Evolutionary conservation across 1,140 invertebrate genomes (phyloP).

Genomic region (Scaptomyza montana): DNA sequence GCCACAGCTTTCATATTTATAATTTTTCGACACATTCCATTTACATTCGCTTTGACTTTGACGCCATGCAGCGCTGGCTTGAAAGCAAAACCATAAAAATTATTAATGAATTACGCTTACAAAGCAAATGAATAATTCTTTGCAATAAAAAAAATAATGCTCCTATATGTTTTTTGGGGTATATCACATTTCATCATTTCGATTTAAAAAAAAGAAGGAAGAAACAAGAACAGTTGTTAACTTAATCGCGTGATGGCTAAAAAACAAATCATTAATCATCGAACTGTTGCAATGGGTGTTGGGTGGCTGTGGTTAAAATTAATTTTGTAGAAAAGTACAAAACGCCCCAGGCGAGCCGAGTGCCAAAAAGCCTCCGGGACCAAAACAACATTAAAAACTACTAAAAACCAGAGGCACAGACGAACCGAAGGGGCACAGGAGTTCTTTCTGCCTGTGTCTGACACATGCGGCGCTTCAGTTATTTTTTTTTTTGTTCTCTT

Average conservation of each 20-base stretch:
- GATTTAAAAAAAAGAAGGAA: slow-evolving; percentile 19
- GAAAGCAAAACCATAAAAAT: slow-evolving; percentile 60
- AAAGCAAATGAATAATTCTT: slow-evolving; percentile 69
- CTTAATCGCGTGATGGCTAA: slow-evolving; percentile 51
- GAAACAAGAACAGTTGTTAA: slow-evolving; percentile 33
- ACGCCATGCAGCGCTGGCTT: slow-evolving; percentile 29
- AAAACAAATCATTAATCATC: slow-evolving; percentile 77
- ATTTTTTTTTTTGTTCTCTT: slow-evolving; percentile 11
- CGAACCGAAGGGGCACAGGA: slow-evolving; percentile 2
- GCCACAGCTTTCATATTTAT: background rate
- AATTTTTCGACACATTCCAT: slow-evolving; percentile 5
- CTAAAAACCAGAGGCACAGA: slow-evolving; percentile 56
- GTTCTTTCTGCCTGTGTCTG: slow-evolving; percentile 59
- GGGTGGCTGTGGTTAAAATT: slow-evolving; percentile 76
- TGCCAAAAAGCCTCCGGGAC: slow-evolving; percentile 56
- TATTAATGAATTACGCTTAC: slow-evolving; percentile 71
- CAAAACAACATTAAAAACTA: slow-evolving; percentile 81
- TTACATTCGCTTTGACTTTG: slow-evolving; percentile 39
- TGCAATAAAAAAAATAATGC: slow-evolving; percentile 31
- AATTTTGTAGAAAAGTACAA: slow-evolving; percentile 68
- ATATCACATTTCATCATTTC: slow-evolving; percentile 63
- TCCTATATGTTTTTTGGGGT: background rate
- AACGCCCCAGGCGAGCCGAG: slow-evolving; percentile 46
- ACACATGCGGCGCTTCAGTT: slow-evolving; percentile 76
- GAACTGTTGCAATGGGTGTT: slow-evolving; percentile 77